Base-by-base conservation (phyloP, 2,113 vertebrate genomes). In the Hypomesus transpacificus region DNA sequence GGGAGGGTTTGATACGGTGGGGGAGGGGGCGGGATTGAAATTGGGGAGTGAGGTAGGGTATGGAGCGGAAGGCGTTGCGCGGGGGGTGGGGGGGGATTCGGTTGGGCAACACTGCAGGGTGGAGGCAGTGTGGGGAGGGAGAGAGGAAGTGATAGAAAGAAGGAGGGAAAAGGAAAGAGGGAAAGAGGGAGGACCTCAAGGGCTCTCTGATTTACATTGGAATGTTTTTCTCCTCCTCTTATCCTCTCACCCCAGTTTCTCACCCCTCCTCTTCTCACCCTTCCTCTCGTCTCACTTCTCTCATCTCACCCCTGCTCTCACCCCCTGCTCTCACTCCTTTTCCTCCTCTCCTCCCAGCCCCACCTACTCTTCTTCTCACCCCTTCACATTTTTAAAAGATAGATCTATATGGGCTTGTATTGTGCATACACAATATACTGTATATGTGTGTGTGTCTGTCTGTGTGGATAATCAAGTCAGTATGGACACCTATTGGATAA, bases 201-300 rank as follows among this genome's bases (percentile, higher is more conserved):
- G 79, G 74, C 68, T 77, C 82, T 66, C 81, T 82, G 82, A 79
- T 91, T 86, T 87, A 77, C 84, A 88, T 89, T 88, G 81, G 77
- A 87, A 77, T 86, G 79, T 85, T 79, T 79, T 87, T 83, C 70
- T 34, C 34, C 16, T 57, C 60, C 20, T 24, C 46, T 50, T 28
- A 68, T 20, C 31, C 58, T 57, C 56, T 69, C 7, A 71, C 69
- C 66, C 28, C 69, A n/a, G 51, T 71, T 61, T 77, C 73, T 76
- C 50, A 56, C 61, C 46, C 28, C 69, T 66, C 68, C 78, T 78
- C 59, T 75, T 68, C 46, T 20, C 26, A 53, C 28, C 60, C 16
- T 14, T 17, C 9, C 20, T 67, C 51, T n/a, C 46, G 66, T 39
- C 17, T 52, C 17, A 24, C 60, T 46, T 39, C 39, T 60, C 20